Conservation (phyloP, 2,888 invertebrate species). For the Harmothoe impar region DNA sequence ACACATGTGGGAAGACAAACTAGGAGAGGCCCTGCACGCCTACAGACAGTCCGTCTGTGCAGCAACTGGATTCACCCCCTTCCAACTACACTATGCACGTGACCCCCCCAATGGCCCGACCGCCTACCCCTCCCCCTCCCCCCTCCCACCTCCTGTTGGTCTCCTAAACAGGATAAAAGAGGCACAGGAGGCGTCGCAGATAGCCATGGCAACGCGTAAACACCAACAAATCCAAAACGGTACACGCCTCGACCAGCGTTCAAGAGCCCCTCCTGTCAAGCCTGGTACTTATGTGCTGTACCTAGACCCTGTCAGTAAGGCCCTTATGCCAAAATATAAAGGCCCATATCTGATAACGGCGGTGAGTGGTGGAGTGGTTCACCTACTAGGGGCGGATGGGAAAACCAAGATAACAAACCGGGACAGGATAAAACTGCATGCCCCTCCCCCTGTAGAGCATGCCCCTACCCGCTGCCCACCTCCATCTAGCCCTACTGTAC, state of each 20-base stretch:
- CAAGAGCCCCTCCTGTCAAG: neutral
- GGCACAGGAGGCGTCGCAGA: neutral
- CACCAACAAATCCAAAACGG: neutral
- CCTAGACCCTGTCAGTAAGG: neutral
- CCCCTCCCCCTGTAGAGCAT: too few species aligned
- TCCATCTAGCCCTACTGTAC: too few species aligned
- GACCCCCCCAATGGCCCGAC: neutral
- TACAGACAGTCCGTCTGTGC: conserved; percentile 13
- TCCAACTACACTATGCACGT: conserved; percentile 37
- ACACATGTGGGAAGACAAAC: neutral
- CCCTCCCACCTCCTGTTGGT: too few species aligned
- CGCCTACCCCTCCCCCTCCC: too few species aligned
- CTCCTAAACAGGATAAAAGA: neutral
- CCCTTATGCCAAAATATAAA: neutral
- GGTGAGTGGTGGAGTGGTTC: neutral
- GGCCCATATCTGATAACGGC: neutral
- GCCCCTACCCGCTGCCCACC: too few species aligned
- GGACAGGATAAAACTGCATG: neutral
- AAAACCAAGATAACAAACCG: neutral
- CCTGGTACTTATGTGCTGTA: neutral
- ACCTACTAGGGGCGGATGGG: neutral
- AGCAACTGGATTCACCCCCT: conserved; percentile 53
- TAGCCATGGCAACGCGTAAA: neutral
- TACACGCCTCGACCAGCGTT: neutral
- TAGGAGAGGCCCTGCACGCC: conserved; percentile 47